phyloP scores from a whole-genome alignment of 2,888 invertebrate genomes.

The Drosophila glabriapex region DNA sequence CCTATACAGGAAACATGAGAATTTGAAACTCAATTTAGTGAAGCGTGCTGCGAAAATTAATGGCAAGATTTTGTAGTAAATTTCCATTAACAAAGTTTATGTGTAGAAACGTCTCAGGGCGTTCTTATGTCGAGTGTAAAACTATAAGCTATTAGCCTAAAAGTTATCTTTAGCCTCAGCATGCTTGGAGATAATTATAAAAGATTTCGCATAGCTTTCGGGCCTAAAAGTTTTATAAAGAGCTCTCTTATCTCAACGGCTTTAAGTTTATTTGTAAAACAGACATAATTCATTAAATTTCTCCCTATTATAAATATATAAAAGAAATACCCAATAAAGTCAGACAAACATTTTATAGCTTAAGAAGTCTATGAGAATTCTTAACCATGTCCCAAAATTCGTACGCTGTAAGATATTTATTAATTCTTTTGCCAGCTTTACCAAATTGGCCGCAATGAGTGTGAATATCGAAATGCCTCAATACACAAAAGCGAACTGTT shows the following conservation, averaged over 20 bases:
- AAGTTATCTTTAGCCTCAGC: neutral
- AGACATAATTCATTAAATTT: neutral
- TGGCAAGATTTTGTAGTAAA: neutral
- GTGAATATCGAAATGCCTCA: slow-evolving; percentile 45
- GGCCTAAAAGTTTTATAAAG: neutral
- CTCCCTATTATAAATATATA: neutral
- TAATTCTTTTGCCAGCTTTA: neutral
- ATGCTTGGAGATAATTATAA: neutral
- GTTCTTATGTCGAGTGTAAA: neutral
- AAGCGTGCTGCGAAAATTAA: neutral
- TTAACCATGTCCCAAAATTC: neutral
- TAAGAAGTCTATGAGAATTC: neutral
- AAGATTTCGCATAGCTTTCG: neutral
- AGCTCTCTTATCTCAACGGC: neutral
- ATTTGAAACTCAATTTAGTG: neutral
- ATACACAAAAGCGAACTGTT: slow-evolving; percentile 40
- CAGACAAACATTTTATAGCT: neutral
- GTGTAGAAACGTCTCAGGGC: neutral
- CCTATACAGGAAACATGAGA: slow-evolving; percentile 19
- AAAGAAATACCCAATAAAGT: neutral
- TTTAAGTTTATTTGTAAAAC: neutral
- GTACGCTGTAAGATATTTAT: neutral
- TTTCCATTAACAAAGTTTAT: neutral
- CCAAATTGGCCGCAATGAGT: slow-evolving; percentile 4
- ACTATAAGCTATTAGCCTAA: neutral